These are phyloP conservation scores for Philaenus spumarius DNA, from an alignment of 1,140 invertebrate species.

Conservation along the genomic window DNA sequence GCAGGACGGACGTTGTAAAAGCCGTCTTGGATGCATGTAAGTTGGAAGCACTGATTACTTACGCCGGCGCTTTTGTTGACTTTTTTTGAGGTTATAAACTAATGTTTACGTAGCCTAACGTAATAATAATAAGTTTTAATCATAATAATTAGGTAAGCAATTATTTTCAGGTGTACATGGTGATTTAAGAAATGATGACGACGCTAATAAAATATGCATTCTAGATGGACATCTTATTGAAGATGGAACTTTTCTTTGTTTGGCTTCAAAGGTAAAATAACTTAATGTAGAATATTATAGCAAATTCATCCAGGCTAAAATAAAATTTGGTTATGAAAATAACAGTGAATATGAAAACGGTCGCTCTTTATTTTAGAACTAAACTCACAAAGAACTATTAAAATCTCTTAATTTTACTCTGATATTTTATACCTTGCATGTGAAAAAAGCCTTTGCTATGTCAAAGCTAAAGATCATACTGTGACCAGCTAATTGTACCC, in stretches of 20 bases:
- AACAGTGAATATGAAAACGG: too few species aligned
- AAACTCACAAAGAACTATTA: too few species aligned
- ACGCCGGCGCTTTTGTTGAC: slow-evolving; percentile 13
- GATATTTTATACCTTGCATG: too few species aligned
- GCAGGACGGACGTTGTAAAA: slow-evolving; percentile 54
- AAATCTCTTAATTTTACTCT: too few species aligned
- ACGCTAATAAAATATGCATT: slow-evolving; percentile 45
- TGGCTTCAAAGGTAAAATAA: slow-evolving; percentile 53
- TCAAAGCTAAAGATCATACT: too few species aligned
- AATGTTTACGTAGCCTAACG: not conserved
- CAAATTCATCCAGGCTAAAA: too few species aligned
- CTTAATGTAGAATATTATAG: too few species aligned
- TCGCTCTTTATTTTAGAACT: too few species aligned
- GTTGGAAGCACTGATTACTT: slow-evolving; percentile 30
- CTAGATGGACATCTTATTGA: slow-evolving; percentile 45
- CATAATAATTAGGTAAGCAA: not conserved
- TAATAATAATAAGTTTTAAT: not conserved
- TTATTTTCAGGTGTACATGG: slow-evolving; percentile 22
- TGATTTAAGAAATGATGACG: slow-evolving; percentile 35
- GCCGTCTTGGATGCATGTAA: slow-evolving; percentile 52
- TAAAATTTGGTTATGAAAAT: too few species aligned
- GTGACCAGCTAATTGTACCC: too few species aligned
- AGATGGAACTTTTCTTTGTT: slow-evolving; percentile 54
- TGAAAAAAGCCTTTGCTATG: too few species aligned
- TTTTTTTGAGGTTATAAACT: slow-evolving; percentile 1